These are phyloP conservation scores for Atrichornis clamosus DNA, from an alignment of 2,113 vertebrate genomes.

Conservation along the genomic window DNA sequence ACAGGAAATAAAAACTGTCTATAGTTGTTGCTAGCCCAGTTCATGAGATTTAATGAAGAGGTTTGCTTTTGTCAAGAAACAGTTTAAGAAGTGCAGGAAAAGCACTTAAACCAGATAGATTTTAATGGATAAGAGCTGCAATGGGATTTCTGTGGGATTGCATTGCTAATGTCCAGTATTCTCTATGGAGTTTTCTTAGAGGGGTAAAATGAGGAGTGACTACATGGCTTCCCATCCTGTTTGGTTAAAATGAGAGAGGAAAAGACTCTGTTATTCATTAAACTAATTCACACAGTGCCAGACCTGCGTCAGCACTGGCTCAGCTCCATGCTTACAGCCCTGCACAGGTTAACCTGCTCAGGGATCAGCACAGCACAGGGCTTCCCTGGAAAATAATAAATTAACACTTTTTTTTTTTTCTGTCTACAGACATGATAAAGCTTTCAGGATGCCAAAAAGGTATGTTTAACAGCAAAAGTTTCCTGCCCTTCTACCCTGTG, in stretches of 20 bases:
- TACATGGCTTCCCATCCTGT: not conserved
- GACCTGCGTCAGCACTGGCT: not conserved
- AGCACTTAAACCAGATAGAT: not conserved
- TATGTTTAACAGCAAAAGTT: conserved; percentile 66
- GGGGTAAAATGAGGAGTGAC: not conserved
- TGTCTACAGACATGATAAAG: conserved; percentile 80
- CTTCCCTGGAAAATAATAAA: not conserved
- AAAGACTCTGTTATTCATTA: not conserved
- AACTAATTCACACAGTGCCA: not conserved
- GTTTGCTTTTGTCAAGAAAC: not conserved
- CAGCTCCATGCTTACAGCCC: not conserved
- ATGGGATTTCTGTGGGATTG: not conserved
- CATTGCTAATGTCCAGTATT: not conserved
- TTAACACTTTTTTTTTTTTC: not conserved
- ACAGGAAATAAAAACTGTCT: not conserved
- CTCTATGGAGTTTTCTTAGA: not conserved
- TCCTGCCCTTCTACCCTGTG: not conserved
- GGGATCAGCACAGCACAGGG: not conserved
- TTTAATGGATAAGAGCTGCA: not conserved
- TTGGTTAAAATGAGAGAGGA: not conserved
- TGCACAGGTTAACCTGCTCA: not conserved
- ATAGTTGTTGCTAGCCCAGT: not conserved
- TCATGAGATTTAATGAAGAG: not conserved
- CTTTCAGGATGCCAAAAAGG: conserved; percentile 87
- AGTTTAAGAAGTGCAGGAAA: not conserved